Evolutionary conservation across 2,113 vertebrate species (phyloP), one percentile per base, ranked within the genome.

Genomic region (Canis aureus): DNA sequence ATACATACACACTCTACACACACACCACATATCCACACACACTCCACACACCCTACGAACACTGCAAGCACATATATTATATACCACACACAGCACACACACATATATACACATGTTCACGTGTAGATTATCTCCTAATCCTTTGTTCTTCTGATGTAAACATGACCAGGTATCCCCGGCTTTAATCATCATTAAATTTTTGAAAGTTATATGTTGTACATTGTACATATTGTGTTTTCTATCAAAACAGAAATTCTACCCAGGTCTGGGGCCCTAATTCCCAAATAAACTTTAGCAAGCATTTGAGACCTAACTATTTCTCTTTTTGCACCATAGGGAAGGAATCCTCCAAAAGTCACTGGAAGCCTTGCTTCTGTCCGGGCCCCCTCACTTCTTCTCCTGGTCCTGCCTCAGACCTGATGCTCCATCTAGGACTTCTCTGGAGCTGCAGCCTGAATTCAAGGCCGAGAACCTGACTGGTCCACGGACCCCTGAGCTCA

Each of bases 311-410:
- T 15, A 19, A 11, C 53, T 71, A 1, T 4, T 43, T 22, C 60
- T 19, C 35, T 53, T 1, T 25, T 60, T 9, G 2, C 25, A 59
- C 29, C 9, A 0, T 0, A n/a, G 38, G 4, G 6, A 73, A 2
- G 35, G 17, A 2, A 11, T 11, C 43, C 88, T 91, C 25, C 2
- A 8, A 1, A 71, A 59, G 8, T 22, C 23, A 0, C 22, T 0
- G 11, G 9, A 15, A 0, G 38, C 5, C 55, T 2, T 2, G 23
- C 3, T 22, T n/a, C 79, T 38, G 62, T 11, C 27, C 11, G 15
- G 12, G n/a, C 17, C 15, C 12, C 7, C 5, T 4, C 0, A 0
- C 3, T 22, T 20, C 8, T 4, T 20, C 17, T 55, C 43, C 9
- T 29, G 27, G 53, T 7, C 0, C 8, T 3, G 43, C 35, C 9